Percentiles rank a stretch among this genome's conserved stretches.
phyloP scores from a whole-genome alignment of 2,113 vertebrate genomes.

The Lagopus muta region DNA sequence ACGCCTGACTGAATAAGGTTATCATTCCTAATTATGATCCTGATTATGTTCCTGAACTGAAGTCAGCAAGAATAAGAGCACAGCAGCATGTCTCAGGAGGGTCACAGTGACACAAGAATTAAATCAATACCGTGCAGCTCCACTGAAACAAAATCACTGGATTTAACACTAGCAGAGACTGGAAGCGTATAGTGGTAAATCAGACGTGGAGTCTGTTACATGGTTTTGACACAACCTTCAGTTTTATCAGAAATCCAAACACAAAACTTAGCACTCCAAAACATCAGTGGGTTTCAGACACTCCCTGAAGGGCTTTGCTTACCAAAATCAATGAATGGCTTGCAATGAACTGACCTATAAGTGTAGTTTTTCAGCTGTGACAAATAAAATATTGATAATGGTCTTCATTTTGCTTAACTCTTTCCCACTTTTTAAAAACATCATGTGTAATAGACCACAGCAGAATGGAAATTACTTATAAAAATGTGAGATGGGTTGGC shows the following conservation, averaged over 20 bases:
- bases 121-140: slow-evolving; percentile 34
- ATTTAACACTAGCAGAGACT: slow-evolving; percentile 19
- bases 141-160: background rate
- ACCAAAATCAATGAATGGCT: slow-evolving; percentile 48
- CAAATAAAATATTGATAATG: slow-evolving; percentile 72
- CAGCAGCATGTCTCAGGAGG: slow-evolving; percentile 15
- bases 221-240: slow-evolving; percentile 37
- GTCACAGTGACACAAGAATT: slow-evolving; percentile 5
- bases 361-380: slow-evolving; percentile 53
- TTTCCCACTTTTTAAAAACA: slow-evolving; percentile 43
- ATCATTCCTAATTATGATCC: slow-evolving; percentile 55
- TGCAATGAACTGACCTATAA: slow-evolving; percentile 53
- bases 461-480: slow-evolving; percentile 41
- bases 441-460: slow-evolving; percentile 1
- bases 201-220: slow-evolving; percentile 19
- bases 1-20: slow-evolving; percentile 49
- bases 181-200: slow-evolving; percentile 34
- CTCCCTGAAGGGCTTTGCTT: slow-evolving; percentile 22
- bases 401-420: slow-evolving; percentile 55
- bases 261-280: slow-evolving; percentile 35
- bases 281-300: slow-evolving; percentile 37
- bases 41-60: slow-evolving; percentile 46
- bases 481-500: background rate
- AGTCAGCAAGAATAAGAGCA: slow-evolving; percentile 50
- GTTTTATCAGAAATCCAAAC: slow-evolving; percentile 58